Base-by-base conservation (phyloP, 1,140 invertebrate genomes). In the Zaprionus nigranus region DNA sequence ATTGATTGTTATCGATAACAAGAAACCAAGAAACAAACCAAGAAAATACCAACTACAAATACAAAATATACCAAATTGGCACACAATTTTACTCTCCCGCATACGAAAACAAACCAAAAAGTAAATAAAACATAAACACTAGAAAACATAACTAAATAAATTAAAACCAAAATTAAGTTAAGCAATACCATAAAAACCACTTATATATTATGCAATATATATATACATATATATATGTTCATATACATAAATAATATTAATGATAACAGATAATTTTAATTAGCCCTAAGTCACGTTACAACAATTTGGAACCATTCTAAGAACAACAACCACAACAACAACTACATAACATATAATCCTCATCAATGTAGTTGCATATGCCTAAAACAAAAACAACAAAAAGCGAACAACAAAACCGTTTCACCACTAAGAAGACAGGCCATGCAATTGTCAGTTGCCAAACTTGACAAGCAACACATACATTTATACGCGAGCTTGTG, bases 81-180 rank as follows among this genome's bases (percentile, higher is more conserved):
- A 91, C 75, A 91, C 86, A 84, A 82, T 81, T 84, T 90, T 81
- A 84, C 75, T 81, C 84, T 88, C 83, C 78, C 83, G 79, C 83
- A 58, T 81, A 81, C 64, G 51, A 75, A 62, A 46, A 65, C 34
- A 82, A 57, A 74, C 51, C 57, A 17, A 26, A 73, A 71, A 57
- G 59, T 56, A 68, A 75, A 70, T 57, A 65, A 53, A 66, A 49
- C 28, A 67, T 36, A 72, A 53, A 17, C 30, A 46, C 36, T 38
- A 9, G 46, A 53, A 22, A 53, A 56, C 53, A 56, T n/a, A 30
- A 56, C 53, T 7, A 30, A 28, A 15, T 30, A 11, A 30, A 56
- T 30, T 5, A 63, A 38, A 72, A 63, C 49, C 53, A 57, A 59
- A 79, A 54, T 43, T 82, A 67, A 75, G 51, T 54, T 75, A 74